phyloP scores from a whole-genome alignment of 2,113 vertebrate genomes.

The Myotis lucifugus region DNA sequence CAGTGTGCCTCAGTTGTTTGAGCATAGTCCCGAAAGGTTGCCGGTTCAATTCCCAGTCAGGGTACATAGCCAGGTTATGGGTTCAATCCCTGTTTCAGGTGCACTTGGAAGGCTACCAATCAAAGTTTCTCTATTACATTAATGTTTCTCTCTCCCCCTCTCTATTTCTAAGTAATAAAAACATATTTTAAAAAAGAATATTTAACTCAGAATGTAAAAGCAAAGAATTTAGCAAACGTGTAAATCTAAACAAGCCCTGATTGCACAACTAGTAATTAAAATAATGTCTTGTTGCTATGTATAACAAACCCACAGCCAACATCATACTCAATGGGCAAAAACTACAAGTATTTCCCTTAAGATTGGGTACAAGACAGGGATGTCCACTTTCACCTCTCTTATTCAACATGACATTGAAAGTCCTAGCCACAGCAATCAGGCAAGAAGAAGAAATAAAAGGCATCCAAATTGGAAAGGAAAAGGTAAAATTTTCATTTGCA shows the following conservation, averaged over 20 bases:
- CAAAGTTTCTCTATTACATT: no score
- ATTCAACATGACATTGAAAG: neutral
- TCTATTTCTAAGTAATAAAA: no score
- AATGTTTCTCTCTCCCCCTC: no score
- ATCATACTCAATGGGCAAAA: no score
- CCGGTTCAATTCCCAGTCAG: no score
- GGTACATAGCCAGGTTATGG: no score
- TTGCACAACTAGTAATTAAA: neutral
- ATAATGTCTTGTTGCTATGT: neutral
- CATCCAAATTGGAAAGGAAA: neutral
- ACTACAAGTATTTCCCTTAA: neutral
- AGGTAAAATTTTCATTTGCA: neutral
- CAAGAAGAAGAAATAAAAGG: neutral
- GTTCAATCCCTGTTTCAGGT: no score
- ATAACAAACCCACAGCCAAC: no score
- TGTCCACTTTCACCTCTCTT: neutral
- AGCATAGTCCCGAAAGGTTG: no score
- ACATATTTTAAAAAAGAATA: no score
- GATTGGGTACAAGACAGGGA: neutral
- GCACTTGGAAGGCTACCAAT: no score
- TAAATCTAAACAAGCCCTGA: neutral
- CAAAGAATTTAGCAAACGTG: neutral
- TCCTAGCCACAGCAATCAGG: neutral
- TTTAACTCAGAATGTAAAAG: neutral
- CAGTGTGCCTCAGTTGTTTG: no score